phyloP scores from a whole-genome alignment of 2,113 vertebrate genomes.

The Prunella fulvescens region DNA sequence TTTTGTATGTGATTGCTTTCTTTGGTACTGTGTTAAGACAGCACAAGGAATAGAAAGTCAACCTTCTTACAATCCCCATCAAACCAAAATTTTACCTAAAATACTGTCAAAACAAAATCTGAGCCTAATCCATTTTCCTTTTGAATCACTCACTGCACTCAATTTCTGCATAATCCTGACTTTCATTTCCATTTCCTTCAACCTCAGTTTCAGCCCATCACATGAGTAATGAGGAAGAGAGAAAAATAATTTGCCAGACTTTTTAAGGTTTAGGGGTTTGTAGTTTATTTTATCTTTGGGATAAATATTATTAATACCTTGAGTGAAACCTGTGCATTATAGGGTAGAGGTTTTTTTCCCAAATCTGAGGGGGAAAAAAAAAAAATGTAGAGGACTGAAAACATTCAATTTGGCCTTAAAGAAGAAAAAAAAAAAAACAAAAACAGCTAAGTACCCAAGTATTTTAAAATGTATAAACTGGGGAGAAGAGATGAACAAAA shows the following conservation, averaged over 20 bases:
- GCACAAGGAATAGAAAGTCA: background rate
- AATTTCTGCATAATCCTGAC: background rate
- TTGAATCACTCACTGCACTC: background rate
- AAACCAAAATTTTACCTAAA: background rate
- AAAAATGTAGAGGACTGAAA: background rate
- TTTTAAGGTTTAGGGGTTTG: background rate
- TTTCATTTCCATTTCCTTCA: constrained; percentile 22
- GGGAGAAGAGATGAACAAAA: background rate
- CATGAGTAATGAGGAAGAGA: background rate
- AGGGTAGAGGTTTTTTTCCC: background rate
- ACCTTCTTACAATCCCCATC: background rate
- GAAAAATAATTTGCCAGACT: background rate
- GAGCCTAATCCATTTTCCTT: background rate
- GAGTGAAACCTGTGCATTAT: background rate
- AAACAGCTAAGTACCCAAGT: background rate
- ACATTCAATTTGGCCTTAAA: background rate
- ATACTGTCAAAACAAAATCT: constrained; percentile 26
- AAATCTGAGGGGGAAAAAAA: background rate
- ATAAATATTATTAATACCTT: background rate
- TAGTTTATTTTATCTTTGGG: background rate
- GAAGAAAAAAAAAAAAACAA: too few species aligned
- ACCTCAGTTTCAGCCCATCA: background rate
- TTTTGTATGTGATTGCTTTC: background rate
- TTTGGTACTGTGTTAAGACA: background rate
- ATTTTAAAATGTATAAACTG: background rate